Evolutionary conservation across 2,888 invertebrate genomes (phyloP).

Genomic region (Caradrina clavipalpis): DNA sequence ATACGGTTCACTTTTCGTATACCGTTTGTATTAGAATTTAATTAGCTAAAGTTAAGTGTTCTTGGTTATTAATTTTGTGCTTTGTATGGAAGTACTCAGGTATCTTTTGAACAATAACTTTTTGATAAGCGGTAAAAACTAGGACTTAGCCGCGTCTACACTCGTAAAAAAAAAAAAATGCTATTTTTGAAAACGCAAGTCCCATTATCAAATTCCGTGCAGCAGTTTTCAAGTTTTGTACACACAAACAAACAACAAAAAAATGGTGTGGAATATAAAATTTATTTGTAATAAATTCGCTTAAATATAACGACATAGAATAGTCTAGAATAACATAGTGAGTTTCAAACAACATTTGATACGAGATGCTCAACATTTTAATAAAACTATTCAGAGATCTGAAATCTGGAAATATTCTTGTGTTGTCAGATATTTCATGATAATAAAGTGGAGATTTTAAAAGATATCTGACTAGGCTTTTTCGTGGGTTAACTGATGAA

Average conservation of each 20-base stretch:
- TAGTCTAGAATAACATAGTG: conserved; percentile 41
- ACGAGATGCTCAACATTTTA: not conserved
- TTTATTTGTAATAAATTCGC: conserved; percentile 66
- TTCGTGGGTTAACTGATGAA: no score
- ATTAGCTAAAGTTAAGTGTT: conserved; percentile 39
- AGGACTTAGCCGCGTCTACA: no score
- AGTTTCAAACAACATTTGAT: conserved; percentile 37
- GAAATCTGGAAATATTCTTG: not conserved
- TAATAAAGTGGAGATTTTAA: not conserved
- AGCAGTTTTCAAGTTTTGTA: not conserved
- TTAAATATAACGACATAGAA: conserved; percentile 58
- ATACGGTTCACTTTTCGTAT: not conserved
- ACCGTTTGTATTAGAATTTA: not conserved
- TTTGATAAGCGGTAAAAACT: conserved; percentile 4
- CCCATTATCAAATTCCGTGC: not conserved
- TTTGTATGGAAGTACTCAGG: not conserved
- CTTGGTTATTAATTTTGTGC: conserved; percentile 36
- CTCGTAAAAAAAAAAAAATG: no score
- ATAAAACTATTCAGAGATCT: conserved; percentile 18
- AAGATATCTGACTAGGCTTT: not conserved
- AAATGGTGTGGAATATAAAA: conserved; percentile 60
- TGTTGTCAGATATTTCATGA: not conserved
- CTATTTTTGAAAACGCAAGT: no score
- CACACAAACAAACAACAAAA: conserved; percentile 13
- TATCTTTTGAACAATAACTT: conserved; percentile 1